Conservation (phyloP, 2,113 vertebrate species). For the Verasper variegatus region DNA sequence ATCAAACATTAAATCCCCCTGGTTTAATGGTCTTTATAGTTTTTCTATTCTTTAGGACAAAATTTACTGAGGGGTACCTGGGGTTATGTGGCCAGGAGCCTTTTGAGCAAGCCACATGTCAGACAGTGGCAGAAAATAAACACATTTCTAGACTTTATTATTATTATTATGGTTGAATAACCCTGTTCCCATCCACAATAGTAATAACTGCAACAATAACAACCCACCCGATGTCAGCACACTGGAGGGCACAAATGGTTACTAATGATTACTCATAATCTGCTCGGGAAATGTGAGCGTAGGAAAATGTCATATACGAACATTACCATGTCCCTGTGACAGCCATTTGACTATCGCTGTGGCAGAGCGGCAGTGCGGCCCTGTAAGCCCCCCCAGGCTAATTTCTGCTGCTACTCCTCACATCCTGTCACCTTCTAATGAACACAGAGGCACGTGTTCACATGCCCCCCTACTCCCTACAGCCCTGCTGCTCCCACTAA, state of each 20-base stretch:
- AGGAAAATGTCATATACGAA: conserved; percentile 62
- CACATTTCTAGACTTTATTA: conserved; percentile 37
- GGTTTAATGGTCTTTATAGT: conserved; percentile 30
- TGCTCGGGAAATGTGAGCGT: conserved; percentile 5
- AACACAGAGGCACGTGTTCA: conserved; percentile 54
- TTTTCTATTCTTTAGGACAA: conserved; percentile 7
- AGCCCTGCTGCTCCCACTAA: conserved; percentile 81
- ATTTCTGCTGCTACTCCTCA: conserved; percentile 50
- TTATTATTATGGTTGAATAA: conserved; percentile 35
- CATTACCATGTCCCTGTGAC: conserved; percentile 49
- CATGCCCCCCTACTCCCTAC: conserved; percentile 76
- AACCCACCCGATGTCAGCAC: conserved; percentile 43
- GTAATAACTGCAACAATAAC: conserved; percentile 51
- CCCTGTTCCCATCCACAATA: conserved; percentile 37
- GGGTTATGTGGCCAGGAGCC: conserved; percentile 26
- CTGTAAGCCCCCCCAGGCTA: conserved; percentile 32
- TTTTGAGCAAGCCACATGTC: conserved; percentile 51
- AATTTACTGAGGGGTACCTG: conserved; percentile 8
- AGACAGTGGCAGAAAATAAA: conserved; percentile 27
- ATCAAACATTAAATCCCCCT: conserved; percentile 18
- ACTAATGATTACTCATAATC: conserved; percentile 75
- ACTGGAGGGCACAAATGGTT: conserved; percentile 58
- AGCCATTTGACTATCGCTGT: conserved; percentile 47
- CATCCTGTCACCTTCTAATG: conserved; percentile 51
- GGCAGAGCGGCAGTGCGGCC: conserved; percentile 28